These are phyloP conservation scores for Phoebastria nigripes DNA, from an alignment of 2,797 vertebrate species.

Conservation along the genomic window DNA sequence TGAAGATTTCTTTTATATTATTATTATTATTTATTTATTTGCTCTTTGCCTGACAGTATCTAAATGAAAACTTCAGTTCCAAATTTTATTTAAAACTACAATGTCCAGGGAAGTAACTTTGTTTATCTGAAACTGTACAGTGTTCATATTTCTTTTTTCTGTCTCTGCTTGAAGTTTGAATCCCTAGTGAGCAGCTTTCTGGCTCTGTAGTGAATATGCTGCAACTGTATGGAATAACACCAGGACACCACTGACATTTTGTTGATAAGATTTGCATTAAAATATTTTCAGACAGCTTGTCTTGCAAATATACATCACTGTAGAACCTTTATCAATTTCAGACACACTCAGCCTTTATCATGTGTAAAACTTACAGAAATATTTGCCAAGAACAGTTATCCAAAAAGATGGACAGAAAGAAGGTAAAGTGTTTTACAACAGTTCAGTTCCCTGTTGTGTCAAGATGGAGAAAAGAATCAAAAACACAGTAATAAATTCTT, in stretches of 20 bases:
- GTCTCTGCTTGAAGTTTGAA: slow-evolving; percentile 16
- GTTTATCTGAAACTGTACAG: slow-evolving; percentile 30
- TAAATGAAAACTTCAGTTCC: slow-evolving; percentile 2
- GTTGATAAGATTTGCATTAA: slow-evolving; percentile 70
- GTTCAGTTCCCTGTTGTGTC: background rate
- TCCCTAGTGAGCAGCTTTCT: slow-evolving; percentile 31
- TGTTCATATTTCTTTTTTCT: slow-evolving; percentile 31
- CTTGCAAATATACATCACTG: slow-evolving; percentile 49
- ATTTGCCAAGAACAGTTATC: slow-evolving; percentile 41
- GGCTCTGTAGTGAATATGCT: background rate
- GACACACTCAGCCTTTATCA: slow-evolving; percentile 45
- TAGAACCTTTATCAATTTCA: slow-evolving; percentile 68
- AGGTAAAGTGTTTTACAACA: slow-evolving; percentile 20
- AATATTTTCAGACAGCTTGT: slow-evolving; percentile 62
- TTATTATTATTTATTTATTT: background rate
- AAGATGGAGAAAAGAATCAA: slow-evolving; percentile 39
- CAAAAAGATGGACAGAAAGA: slow-evolving; percentile 11
- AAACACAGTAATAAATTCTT: slow-evolving; percentile 33
- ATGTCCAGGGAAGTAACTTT: slow-evolving; percentile 5
- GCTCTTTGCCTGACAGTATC: background rate
- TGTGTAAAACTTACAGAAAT: slow-evolving; percentile 51
- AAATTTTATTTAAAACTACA: slow-evolving; percentile 27
- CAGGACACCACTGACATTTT: slow-evolving; percentile 61
- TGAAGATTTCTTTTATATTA: background rate
- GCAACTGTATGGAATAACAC: slow-evolving; percentile 40